Percentiles rank a stretch among this genome's conserved stretches.
These are phyloP conservation scores for Malthinus seriepunctatus DNA, from an alignment of 2,888 invertebrate genomes.

Conservation along the genomic window DNA sequence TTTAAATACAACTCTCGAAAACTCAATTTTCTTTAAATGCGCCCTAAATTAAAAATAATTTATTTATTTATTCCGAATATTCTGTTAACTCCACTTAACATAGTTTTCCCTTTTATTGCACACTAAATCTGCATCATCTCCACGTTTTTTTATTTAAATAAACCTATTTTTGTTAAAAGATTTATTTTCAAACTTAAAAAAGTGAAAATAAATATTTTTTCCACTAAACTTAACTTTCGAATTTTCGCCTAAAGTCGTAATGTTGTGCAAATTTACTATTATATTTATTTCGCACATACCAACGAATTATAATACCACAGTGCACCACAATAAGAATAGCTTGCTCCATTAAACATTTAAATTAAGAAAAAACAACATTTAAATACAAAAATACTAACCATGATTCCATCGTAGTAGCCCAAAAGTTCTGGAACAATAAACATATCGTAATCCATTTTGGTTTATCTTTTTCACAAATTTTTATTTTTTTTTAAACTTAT, in stretches of 20 bases:
- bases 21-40: too few relatives aligned
- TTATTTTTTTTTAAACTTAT: slow-evolving; percentile 3
- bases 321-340: too few relatives aligned
- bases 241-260: too few relatives aligned
- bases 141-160: slow-evolving; percentile 1
- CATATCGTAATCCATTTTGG: slow-evolving; percentile 67
- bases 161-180: not conserved
- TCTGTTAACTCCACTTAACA: not conserved
- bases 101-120: slow-evolving; percentile 1
- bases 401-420: slow-evolving; percentile 63
- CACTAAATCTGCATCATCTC: slow-evolving; percentile 3
- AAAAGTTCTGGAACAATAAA: slow-evolving; percentile 66
- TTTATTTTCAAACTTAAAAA: too few relatives aligned
- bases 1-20: too few relatives aligned
- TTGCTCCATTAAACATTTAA: too few relatives aligned
- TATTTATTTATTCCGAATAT: slow-evolving; percentile 2
- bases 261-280: too few relatives aligned
- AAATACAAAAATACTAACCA: slow-evolving; percentile 53
- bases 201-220: too few relatives aligned
- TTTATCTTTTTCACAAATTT: not conserved
- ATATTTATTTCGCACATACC: too few relatives aligned
- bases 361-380: not conserved
- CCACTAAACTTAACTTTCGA: too few relatives aligned
- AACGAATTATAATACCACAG: too few relatives aligned
- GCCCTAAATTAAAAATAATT: not conserved